phyloP scores from a whole-genome alignment of 1,140 invertebrate species.

The Amphibalanus amphitrite region DNA sequence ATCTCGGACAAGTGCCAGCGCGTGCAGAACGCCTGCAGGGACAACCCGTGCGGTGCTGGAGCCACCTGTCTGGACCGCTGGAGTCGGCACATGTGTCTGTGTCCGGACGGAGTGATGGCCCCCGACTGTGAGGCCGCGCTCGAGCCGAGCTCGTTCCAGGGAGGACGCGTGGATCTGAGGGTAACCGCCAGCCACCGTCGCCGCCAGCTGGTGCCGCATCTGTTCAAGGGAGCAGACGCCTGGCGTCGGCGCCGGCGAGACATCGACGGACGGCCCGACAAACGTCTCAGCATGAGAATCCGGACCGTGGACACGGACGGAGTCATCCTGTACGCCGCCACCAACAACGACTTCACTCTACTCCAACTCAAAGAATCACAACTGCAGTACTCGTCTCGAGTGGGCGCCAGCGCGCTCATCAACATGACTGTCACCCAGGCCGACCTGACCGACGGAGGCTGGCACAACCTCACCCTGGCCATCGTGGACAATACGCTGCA shows the following conservation, averaged over 20 bases:
- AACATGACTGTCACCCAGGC: slow-evolving; percentile 51
- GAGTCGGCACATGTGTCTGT: slow-evolving; percentile 31
- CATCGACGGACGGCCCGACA: slow-evolving; percentile 30
- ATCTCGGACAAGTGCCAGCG: slow-evolving; percentile 57
- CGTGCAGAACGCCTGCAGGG: slow-evolving; percentile 31
- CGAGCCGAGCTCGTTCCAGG: slow-evolving; percentile 54
- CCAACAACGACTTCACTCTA: slow-evolving; percentile 70
- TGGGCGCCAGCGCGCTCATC: slow-evolving; percentile 42
- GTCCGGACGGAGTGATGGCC: slow-evolving; percentile 44
- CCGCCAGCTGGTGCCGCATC: slow-evolving; percentile 59
- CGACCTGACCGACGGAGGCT: slow-evolving; percentile 48
- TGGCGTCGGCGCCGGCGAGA: slow-evolving; percentile 32
- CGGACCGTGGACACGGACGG: slow-evolving; percentile 56
- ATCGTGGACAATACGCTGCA: slow-evolving; percentile 42
- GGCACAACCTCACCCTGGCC: slow-evolving; percentile 64
- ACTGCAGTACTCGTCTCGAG: slow-evolving; percentile 35
- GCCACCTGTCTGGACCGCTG: slow-evolving; percentile 66
- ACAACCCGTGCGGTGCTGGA: slow-evolving; percentile 23
- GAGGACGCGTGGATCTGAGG: slow-evolving; percentile 55
- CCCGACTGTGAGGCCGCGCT: slow-evolving; percentile 59
- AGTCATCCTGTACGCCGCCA: slow-evolving; percentile 60
- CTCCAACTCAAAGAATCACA: slow-evolving; percentile 27
- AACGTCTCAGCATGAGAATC: slow-evolving; percentile 61
- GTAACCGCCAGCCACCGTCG: slow-evolving; percentile 65
- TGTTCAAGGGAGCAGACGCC: slow-evolving; percentile 49